Evolutionary conservation across 64 coral and sea anemone genomes (phyloP).

Genomic region (Porites lutea): DNA sequence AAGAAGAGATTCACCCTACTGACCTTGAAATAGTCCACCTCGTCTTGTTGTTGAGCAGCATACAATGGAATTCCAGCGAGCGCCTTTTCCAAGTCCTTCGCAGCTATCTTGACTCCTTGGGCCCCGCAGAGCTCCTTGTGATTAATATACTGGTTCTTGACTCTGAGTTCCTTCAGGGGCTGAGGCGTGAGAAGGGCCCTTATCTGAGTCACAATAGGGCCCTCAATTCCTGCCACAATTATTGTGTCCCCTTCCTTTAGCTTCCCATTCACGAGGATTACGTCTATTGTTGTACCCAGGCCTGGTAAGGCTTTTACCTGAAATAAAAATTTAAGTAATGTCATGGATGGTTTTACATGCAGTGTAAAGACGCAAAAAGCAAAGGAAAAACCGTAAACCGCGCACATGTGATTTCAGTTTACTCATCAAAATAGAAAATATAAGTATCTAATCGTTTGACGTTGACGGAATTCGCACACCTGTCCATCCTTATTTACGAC

Average conservation of each 20-base stretch:
- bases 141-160: slow-evolving; percentile 95
- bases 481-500: too few species aligned
- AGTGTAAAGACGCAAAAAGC: too few species aligned
- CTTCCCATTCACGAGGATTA: slow-evolving; percentile 93
- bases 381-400: too few species aligned
- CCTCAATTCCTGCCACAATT: slow-evolving; percentile 90
- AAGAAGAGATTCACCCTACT: not conserved
- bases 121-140: slow-evolving; percentile 87
- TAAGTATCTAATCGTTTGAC: too few species aligned
- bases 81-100: slow-evolving; percentile 94
- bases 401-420: too few species aligned
- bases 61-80: slow-evolving; percentile 90
- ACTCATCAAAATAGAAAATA: too few species aligned
- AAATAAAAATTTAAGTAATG: not conserved
- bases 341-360: too few species aligned
- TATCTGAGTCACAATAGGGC: slow-evolving; percentile 94
- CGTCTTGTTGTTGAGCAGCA: slow-evolving; percentile 86
- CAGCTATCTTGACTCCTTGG: slow-evolving; percentile 95
- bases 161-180: slow-evolving; percentile 93
- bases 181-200: slow-evolving; percentile 96
- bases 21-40: slow-evolving; percentile 94
- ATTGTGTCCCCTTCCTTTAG: slow-evolving; percentile 93
- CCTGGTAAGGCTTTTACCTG: slow-evolving; percentile 97
- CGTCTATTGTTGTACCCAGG: slow-evolving; percentile 95
- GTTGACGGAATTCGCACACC: too few species aligned